phyloP scores from a whole-genome alignment of 2,888 invertebrate genomes.

The Mantis religiosa region DNA sequence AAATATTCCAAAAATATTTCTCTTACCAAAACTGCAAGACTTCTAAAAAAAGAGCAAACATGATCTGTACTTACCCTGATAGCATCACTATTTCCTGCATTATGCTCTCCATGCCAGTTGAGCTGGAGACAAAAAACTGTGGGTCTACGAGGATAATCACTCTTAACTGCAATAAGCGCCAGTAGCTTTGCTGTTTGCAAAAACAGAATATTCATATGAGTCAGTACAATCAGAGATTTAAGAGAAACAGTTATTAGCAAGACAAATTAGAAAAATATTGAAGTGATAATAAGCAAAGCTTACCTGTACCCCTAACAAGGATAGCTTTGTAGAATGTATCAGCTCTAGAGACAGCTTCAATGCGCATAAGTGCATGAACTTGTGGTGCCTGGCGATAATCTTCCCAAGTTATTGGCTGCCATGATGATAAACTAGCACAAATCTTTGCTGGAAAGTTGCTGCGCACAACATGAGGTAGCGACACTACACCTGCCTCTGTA shows the following conservation, averaged over 20 bases:
- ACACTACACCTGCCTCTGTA: constrained; percentile 42
- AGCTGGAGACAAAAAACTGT: constrained; percentile 75
- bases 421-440: constrained; percentile 56
- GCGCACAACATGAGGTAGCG: constrained; percentile 27
- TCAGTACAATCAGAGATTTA: too few relatives aligned
- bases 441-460: constrained; percentile 42
- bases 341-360: constrained; percentile 55
- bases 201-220: too few relatives aligned
- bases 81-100: constrained; percentile 63
- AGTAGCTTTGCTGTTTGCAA: constrained; percentile 61
- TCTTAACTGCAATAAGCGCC: constrained; percentile 72
- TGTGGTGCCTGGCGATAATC: constrained; percentile 58
- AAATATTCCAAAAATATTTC: too few relatives aligned
- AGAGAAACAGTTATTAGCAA: too few relatives aligned
- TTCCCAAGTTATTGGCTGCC: constrained; percentile 65
- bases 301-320: constrained; percentile 71
- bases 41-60: background rate
- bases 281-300: constrained; percentile 25
- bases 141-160: constrained; percentile 74
- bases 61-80: constrained; percentile 54
- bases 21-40: background rate
- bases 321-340: constrained; percentile 75
- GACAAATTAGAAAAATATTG: too few relatives aligned
- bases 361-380: constrained; percentile 52
- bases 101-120: constrained; percentile 65